Evolutionary conservation across 2,113 vertebrate species (phyloP), one percentile per base, ranked within the genome.

Genomic region (Phasianus colchicus): DNA sequence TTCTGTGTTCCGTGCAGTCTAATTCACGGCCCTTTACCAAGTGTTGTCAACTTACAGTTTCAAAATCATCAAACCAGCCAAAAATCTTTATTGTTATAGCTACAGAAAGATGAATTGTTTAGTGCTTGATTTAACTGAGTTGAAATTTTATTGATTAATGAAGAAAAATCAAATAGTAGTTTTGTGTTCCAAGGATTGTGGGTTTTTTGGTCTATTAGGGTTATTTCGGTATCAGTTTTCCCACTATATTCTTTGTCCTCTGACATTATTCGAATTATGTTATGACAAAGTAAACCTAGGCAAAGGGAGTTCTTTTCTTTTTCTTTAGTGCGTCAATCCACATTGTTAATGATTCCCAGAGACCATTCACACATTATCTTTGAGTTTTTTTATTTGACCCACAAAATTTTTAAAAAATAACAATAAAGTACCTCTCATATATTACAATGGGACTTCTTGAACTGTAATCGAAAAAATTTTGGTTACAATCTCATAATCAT

Each of bases 41-140:
- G 12, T 0, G 65, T 63, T 87, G 13, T 32, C 27, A 65, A 3
- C 0, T 66, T 57, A 16, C 3, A 1, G 60, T 12, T 82, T 25
- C 12, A 65, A 79, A 22, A 42, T 19, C 14, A 55, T 30, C 25
- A 47, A 47, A 80, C 47, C 11, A 91, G 25, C 11, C 71, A 52
- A 54, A 24, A 0, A 1, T 64, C 22, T 80, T 77, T 71, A 55
- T 75, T 84, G 10, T 4, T 12, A 13, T 16, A 80, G 19, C 5
- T 9, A 36, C 15, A 75, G 40, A 76, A 47, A 83, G 20, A 63
- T 11, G 70, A 58, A 45, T 14, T 43, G 40, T 8, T 11, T 6
- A n/a, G 13, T 17, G 10, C 3, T 70, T 50, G 16, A 27, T 48
- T 36, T 34, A 50, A 50, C n/a, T 13, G 16, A 48, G 67, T 14